These are phyloP conservation scores for Sardina pilchardus DNA, from an alignment of 2,113 vertebrate genomes.

Conservation along the genomic window DNA sequence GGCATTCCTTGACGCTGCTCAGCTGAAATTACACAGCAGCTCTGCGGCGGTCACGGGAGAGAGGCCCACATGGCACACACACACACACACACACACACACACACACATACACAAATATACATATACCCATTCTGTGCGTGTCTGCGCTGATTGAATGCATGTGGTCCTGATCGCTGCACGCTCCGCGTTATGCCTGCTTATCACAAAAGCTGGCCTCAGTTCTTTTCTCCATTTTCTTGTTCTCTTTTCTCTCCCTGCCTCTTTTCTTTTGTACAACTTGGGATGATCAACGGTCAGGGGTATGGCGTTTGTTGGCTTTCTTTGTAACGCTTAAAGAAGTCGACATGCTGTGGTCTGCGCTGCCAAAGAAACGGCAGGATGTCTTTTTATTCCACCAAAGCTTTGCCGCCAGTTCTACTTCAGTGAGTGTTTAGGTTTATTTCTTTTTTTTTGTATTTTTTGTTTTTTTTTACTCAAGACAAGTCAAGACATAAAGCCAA, in stretches of 20 bases:
- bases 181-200: neutral
- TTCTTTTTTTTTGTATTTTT: too few relatives aligned
- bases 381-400: neutral
- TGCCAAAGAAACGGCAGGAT: neutral
- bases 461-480: too few relatives aligned
- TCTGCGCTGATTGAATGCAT: slow-evolving; percentile 33
- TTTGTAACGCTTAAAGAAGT: neutral
- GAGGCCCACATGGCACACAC: slow-evolving; percentile 54
- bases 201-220: neutral
- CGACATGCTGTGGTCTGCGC: neutral
- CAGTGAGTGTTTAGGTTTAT: neutral
- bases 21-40: slow-evolving; percentile 60
- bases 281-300: neutral
- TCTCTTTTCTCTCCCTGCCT: neutral
- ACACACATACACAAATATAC: slow-evolving; percentile 17
- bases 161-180: neutral
- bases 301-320: neutral
- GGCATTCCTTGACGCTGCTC: slow-evolving; percentile 60
- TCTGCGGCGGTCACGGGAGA: slow-evolving; percentile 57
- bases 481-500: neutral
- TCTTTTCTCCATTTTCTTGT: neutral
- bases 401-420: neutral
- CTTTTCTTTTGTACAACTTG: neutral
- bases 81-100: slow-evolving; percentile 11
- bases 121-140: neutral